Percentiles rank a stretch among this genome's conserved stretches.
These are phyloP conservation scores for Trichechus manatus DNA, from an alignment of 2,113 vertebrate species.

Conservation along the genomic window DNA sequence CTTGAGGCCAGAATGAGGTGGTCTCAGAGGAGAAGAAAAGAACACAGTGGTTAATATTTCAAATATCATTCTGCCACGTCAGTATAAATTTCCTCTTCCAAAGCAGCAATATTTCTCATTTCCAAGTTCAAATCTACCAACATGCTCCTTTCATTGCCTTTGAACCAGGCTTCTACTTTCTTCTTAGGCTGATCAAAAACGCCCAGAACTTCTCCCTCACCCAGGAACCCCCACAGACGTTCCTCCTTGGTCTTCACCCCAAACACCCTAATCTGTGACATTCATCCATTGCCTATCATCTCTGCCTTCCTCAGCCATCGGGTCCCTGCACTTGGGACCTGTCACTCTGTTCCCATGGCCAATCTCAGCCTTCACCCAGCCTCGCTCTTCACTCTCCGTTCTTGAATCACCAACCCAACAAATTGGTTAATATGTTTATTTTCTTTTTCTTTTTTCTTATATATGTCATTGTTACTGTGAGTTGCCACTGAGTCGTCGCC, in stretches of 20 bases:
- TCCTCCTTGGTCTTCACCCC: neutral
- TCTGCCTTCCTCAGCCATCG: accelerated
- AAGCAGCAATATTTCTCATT: constrained; percentile 36
- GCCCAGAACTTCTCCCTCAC: neutral
- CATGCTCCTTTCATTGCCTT: neutral
- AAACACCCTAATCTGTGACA: neutral
- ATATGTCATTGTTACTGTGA: neutral
- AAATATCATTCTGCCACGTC: neutral
- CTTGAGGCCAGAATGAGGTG: neutral
- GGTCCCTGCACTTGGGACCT: neutral
- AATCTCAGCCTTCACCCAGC: no score
- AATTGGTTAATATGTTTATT: neutral
- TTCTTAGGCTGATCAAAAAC: constrained; percentile 43
- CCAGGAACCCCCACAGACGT: neutral
- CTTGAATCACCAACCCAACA: neutral
- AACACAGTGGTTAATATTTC: neutral
- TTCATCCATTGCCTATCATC: neutral
- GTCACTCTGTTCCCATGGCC: neutral
- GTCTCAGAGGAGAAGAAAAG: neutral
- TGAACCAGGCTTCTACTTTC: neutral
- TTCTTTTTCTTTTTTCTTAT: neutral
- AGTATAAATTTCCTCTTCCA: neutral
- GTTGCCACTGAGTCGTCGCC: neutral
- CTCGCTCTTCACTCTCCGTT: neutral
- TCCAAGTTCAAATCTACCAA: constrained; percentile 13